Evolutionary conservation across 2,888 invertebrate species (phyloP), one percentile per base, ranked within the genome.

Genomic region (Stegana nigrithorax): DNA sequence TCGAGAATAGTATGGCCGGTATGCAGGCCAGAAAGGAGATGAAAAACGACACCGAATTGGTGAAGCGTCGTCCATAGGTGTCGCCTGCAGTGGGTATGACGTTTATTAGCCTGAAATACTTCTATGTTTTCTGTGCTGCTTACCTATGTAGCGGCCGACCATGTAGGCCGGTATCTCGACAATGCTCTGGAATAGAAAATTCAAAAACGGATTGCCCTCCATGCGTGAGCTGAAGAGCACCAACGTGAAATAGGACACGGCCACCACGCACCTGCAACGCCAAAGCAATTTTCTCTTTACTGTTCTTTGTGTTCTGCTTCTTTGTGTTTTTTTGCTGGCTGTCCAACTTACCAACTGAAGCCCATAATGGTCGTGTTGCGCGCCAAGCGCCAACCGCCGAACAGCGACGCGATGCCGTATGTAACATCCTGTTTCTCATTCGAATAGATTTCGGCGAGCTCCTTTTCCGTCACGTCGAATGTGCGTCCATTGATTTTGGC

Each of bases 121-220:
- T n/a, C n/a, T n/a, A n/a, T n/a, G n/a, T n/a, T n/a, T n/a, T n/a
- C n/a, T 47, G 47, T 19, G 26, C 42, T 23, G 78, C 83, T 81
- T 73, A 85, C 85, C 84, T 67, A 81, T 59, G 72, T 86, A 88
- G 68, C 88, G 88, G 29, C 89, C 91, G 50, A 90, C 62, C 51
- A 90, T 81, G 78, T 88, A 89, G 4, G 89, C 89, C 0, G 91
- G 91, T 42, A 91, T 84, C 82, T 91, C 91, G 21, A 89, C 89
- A 29, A 89, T 71, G 60, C 89, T 87, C 82, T 91, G 89, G 78
- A 88, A 87, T 60, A 90, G 87, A 81, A 89, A 90, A 81, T 90
- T 91, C 65, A 91, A 73, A 78, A 90, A 91, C 10, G 91, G 90
- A 83, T 91, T 91, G 32, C 89, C 90, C 60, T 87, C 87, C 75